phyloP scores from a whole-genome alignment of 2,888 invertebrate species.

The Polyploca ridens region DNA sequence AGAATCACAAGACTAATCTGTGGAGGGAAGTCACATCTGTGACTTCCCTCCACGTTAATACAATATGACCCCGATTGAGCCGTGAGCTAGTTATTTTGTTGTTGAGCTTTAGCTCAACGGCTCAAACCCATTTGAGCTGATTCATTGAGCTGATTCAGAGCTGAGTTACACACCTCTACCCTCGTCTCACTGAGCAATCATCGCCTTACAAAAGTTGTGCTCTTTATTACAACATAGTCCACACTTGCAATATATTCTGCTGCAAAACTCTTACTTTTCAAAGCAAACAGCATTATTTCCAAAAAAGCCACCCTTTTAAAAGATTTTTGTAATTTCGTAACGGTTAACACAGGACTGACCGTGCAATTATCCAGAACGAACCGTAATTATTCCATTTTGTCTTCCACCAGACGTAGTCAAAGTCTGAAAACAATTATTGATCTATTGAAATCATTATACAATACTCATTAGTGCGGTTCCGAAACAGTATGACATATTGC shows the following conservation, averaged over 20 bases:
- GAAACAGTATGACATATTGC: constrained; percentile 58
- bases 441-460: constrained; percentile 41
- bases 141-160: too few relatives aligned
- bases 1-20: too few relatives aligned
- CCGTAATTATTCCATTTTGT: constrained; percentile 45
- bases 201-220: too few relatives aligned
- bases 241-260: background rate
- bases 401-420: constrained; percentile 22
- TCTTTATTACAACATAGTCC: too few relatives aligned
- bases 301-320: background rate
- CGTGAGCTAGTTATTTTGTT: too few relatives aligned
- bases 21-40: too few relatives aligned
- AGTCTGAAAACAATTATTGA: constrained; percentile 35
- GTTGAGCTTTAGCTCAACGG: too few relatives aligned
- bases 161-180: too few relatives aligned
- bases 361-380: constrained; percentile 50
- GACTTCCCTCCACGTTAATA: too few relatives aligned
- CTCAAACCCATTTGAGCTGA: too few relatives aligned
- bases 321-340: constrained; percentile 29
- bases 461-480: constrained; percentile 64
- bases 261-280: background rate
- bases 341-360: constrained; percentile 42
- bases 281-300: background rate
- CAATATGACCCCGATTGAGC: too few relatives aligned
- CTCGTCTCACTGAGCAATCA: too few relatives aligned